These are phyloP conservation scores for Aphelocoma coerulescens DNA, from an alignment of 2,113 vertebrate species.

Conservation along the genomic window DNA sequence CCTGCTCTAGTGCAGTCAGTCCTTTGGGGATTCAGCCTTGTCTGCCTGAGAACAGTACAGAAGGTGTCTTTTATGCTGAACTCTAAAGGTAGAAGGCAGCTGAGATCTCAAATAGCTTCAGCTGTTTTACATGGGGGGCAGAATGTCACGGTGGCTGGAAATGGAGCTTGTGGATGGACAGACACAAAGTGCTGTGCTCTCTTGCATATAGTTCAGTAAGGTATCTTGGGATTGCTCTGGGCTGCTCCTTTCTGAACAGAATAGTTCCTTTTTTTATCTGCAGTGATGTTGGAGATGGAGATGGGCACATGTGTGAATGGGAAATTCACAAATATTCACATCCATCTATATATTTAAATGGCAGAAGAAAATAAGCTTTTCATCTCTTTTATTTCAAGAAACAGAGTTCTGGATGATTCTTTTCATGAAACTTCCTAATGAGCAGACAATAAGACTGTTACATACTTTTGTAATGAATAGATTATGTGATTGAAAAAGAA, in stretches of 20 bases:
- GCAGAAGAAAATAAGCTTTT: not conserved
- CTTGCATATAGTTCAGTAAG: not conserved
- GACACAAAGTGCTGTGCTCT: not conserved
- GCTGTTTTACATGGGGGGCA: not conserved
- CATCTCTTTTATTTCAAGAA: not conserved
- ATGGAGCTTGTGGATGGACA: not conserved
- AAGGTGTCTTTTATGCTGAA: not conserved
- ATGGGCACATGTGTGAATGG: not conserved
- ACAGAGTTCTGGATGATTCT: not conserved
- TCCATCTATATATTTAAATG: not conserved
- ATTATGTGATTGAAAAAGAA: constrained; percentile 20
- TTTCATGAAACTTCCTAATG: constrained; percentile 12
- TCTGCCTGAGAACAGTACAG: not conserved
- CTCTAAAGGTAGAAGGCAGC: not conserved
- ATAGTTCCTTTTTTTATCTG: not conserved
- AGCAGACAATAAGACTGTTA: constrained; percentile 7
- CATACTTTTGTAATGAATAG: not conserved
- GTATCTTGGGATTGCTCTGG: not conserved
- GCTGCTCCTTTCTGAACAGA: not conserved
- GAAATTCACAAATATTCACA: not conserved
- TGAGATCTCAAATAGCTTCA: not conserved
- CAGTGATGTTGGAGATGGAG: not conserved
- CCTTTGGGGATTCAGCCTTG: not conserved
- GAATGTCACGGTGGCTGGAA: not conserved
- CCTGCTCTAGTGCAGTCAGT: not conserved